Base-by-base conservation (phyloP, 2,888 invertebrate genomes). In the Lamellibrachia satsuma region DNA sequence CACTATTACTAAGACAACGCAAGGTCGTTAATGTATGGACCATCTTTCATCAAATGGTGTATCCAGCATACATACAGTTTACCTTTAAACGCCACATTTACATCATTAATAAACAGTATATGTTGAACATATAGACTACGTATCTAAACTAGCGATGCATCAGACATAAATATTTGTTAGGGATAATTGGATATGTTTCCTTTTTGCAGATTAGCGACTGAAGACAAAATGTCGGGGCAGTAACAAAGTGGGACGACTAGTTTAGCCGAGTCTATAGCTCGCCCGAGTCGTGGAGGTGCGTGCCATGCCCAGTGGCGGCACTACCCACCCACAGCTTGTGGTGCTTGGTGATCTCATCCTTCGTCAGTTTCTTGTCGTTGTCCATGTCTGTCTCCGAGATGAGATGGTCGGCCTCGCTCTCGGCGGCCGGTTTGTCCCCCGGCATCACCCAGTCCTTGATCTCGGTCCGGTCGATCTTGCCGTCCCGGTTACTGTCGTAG, bases 401-500 rank as follows among this genome's bases (percentile, higher is more conserved):
- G 22, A 75, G 75, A 6, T 75, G 75, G n/a, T 75, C 75, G n/a
- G 75, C 75, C 75, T 75, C 75, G 22, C 75, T 22, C n/a, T 75
- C 75, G 75, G 75, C 75, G 2, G 75, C 15, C 15, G 75, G 75
- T 75, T 75, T 75, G n/a, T 75, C 75, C 22, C 75, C 75, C 75
- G 75, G 75, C 75, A 75, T 75, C 75, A 75, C 75, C 75, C 75
- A 75, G 75, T 75, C 75, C 22, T n/a, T 75, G 75, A 75, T 75
- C 75, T 75, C 75, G 75, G 75, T 22, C 22, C 75, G 75, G 75
- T 75, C 75, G 75, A 75, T 75, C 22, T n/a, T 75, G 75, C 75
- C 75, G 75, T 75, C 75, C 4, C 75, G 75, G 75, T 75, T 75
- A 22, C 75, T 75, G 75, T 75, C 75, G 22, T 75, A 75, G 75